These are phyloP conservation scores for Euphysa ruthae DNA, from an alignment of 30 jellyfish, hydroid and myxozoan species.

Conservation along the genomic window DNA sequence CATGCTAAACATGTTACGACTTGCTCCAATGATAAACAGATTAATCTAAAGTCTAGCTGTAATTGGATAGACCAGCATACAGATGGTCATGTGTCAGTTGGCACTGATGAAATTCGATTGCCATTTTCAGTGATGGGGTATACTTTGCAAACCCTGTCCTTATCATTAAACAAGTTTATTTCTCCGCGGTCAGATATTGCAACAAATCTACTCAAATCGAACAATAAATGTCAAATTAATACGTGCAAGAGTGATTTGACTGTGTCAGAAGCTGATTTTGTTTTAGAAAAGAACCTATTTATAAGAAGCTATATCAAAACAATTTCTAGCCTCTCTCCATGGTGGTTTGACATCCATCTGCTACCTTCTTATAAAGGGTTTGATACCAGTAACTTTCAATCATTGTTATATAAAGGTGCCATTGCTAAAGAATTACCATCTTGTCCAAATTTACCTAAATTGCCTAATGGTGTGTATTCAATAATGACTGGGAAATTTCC, in stretches of 20 bases:
- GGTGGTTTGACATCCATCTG: neutral
- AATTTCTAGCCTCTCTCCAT: neutral
- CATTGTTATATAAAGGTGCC: neutral
- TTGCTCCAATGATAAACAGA: neutral
- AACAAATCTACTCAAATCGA: neutral
- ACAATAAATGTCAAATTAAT: neutral
- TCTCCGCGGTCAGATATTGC: constrained; percentile 7
- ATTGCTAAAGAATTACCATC: constrained; percentile 5
- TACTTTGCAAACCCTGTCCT: too few species aligned
- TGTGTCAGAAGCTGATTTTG: neutral
- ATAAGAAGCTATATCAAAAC: neutral
- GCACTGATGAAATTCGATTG: neutral
- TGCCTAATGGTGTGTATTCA: neutral
- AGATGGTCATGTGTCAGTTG: constrained; percentile 16
- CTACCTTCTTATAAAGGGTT: constrained; percentile 9
- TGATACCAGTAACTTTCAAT: constrained; percentile 12
- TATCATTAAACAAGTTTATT: neutral
- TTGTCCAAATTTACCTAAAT: constrained; percentile 14
- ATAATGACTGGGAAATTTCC: neutral
- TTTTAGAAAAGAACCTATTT: neutral
- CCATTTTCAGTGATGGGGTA: constrained; percentile 14
- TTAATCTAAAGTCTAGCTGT: constrained; percentile 8
- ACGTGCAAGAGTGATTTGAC: constrained; percentile 2
- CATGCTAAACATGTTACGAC: neutral
- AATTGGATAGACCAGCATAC: neutral